Percentiles rank a stretch among this genome's conserved stretches.
phyloP scores from a whole-genome alignment of 2,888 invertebrate species.

The Acleris laterana region DNA sequence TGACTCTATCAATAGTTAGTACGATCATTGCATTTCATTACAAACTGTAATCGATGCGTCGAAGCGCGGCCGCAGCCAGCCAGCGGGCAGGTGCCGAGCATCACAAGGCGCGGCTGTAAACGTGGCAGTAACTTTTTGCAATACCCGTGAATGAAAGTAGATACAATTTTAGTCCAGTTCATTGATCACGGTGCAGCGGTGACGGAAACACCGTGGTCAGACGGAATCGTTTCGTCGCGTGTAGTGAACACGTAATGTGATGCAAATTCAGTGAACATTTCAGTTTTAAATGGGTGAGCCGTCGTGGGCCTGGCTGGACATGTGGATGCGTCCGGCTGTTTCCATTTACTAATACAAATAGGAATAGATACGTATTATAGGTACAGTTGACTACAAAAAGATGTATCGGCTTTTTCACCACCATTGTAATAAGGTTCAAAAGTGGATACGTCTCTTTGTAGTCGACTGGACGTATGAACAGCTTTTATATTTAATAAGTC shows the following conservation, averaged over 20 bases:
- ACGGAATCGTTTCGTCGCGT: conserved; percentile 32
- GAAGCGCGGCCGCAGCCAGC: neutral
- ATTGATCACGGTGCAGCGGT: conserved; percentile 33
- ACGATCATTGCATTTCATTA: too few species aligned
- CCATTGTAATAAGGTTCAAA: too few species aligned
- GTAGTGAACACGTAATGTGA: conserved; percentile 39
- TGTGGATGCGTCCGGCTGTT: conserved; percentile 3
- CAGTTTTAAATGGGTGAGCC: conserved; percentile 53
- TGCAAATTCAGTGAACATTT: conserved; percentile 52
- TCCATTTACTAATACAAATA: too few species aligned
- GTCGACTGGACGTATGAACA: too few species aligned
- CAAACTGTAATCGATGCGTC: neutral
- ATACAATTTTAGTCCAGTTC: conserved; percentile 34
- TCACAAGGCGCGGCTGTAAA: conserved; percentile 9
- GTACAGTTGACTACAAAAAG: too few species aligned
- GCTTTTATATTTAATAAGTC: too few species aligned
- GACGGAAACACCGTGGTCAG: conserved; percentile 30
- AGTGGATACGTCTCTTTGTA: too few species aligned
- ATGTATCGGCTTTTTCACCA: too few species aligned
- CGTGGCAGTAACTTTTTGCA: conserved; percentile 18
- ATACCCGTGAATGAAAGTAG: conserved; percentile 31
- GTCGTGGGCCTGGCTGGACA: conserved; percentile 41
- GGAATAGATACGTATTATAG: too few species aligned
- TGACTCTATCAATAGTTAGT: too few species aligned
- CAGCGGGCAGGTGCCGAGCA: neutral